These are phyloP conservation scores for Potorous gilbertii DNA, from an alignment of 2,797 vertebrate species.

Conservation along the genomic window DNA sequence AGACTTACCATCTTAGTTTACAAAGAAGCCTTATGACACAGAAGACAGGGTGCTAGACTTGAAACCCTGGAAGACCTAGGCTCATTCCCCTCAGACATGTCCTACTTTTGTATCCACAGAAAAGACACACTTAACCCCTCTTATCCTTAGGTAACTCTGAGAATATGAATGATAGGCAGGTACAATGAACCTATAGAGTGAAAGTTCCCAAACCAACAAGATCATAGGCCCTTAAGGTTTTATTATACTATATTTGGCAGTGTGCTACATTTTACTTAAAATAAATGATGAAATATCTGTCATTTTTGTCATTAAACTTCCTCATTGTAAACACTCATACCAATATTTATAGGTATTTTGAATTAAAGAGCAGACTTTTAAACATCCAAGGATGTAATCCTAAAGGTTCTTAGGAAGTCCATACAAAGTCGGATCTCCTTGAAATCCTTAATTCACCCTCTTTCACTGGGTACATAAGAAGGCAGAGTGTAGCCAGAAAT, in stretches of 20 bases:
- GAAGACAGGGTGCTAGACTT: neutral
- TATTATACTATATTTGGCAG: neutral
- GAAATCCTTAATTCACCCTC: conserved; percentile 21
- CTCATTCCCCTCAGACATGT: neutral
- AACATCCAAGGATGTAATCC: neutral
- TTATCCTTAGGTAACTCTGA: neutral
- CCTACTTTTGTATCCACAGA: neutral
- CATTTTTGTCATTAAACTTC: neutral
- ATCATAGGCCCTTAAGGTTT: neutral
- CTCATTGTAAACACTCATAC: neutral
- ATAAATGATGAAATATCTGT: neutral
- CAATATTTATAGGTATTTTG: conserved; percentile 9
- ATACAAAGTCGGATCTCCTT: neutral
- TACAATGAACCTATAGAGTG: neutral
- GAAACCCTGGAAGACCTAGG: neutral
- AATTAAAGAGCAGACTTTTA: neutral
- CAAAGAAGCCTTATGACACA: neutral
- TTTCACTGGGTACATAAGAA: conserved; percentile 49
- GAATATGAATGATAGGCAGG: neutral
- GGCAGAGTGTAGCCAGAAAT: conserved; percentile 66
- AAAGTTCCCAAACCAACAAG: neutral
- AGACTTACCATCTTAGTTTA: neutral
- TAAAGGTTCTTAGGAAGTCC: neutral
- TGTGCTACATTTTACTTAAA: neutral
- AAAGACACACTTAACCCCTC: neutral